phyloP scores from a whole-genome alignment of 92 coral and sea anemone genomes.

The Porites evermanni region DNA sequence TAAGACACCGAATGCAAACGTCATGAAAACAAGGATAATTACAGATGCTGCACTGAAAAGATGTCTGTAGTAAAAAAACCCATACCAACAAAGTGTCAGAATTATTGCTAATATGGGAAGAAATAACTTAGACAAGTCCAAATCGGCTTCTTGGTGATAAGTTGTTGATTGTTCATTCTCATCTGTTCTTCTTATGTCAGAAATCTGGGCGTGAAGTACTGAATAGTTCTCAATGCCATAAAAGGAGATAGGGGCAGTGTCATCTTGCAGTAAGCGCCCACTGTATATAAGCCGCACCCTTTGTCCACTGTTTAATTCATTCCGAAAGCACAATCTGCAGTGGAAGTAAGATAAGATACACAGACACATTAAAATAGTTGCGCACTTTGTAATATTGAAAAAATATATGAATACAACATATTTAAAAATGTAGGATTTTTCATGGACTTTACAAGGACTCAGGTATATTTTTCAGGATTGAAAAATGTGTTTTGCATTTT shows the following conservation, averaged over 20 bases:
- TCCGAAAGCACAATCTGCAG: slow-evolving; percentile 80
- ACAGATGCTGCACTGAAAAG: slow-evolving; percentile 87
- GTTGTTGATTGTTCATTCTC: slow-evolving; percentile 41
- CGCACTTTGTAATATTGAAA: not conserved
- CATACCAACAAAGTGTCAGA: slow-evolving; percentile 90
- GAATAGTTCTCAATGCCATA: slow-evolving; percentile 85
- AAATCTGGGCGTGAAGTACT: slow-evolving; percentile 94
- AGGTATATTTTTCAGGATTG: too few relatives aligned
- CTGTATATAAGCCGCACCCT: slow-evolving; percentile 89
- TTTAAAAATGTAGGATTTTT: too few relatives aligned
- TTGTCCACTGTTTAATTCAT: slow-evolving; percentile 81
- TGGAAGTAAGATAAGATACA: not conserved
- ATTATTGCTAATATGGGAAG: slow-evolving; percentile 82
- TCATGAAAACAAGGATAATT: slow-evolving; percentile 81
- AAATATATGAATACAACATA: too few relatives aligned
- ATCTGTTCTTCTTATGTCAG: slow-evolving; percentile 46
- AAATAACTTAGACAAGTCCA: slow-evolving; percentile 87
- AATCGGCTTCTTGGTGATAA: slow-evolving; percentile 65
- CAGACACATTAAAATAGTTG: not conserved
- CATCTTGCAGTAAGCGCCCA: slow-evolving; percentile 85
- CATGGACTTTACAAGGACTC: too few relatives aligned
- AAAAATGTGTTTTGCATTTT: too few relatives aligned
- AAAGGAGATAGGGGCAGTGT: slow-evolving; percentile 70
- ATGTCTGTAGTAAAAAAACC: slow-evolving; percentile 79
- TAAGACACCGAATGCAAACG: slow-evolving; percentile 82